Evolutionary conservation across 1,140 invertebrate genomes (phyloP).

Genomic region (Camponotus vicinus): DNA sequence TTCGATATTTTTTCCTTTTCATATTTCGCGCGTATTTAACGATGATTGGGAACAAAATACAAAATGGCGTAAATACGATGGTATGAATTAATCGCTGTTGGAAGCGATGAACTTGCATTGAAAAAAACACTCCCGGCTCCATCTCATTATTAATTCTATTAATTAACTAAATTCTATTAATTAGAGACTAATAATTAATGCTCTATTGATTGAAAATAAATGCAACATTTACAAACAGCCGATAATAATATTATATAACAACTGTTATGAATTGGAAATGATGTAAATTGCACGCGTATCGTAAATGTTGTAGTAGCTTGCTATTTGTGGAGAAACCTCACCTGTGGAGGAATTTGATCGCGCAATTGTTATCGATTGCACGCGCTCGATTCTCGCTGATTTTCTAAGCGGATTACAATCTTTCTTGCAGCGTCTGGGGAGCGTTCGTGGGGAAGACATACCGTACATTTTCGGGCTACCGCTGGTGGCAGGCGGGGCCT

Average conservation of each 20-base stretch:
- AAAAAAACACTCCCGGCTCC: no score
- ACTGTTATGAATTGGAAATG: neutral
- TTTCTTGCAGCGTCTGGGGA: constrained; percentile 90
- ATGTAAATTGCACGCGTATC: neutral
- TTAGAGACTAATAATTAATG: neutral
- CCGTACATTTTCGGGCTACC: constrained; percentile 95
- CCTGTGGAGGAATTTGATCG: neutral
- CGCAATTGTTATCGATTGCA: constrained; percentile 10
- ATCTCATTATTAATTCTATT: constrained; percentile 25
- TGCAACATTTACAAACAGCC: neutral
- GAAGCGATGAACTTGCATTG: neutral
- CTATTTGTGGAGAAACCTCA: neutral
- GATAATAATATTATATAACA: neutral
- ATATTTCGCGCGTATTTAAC: constrained; percentile 12
- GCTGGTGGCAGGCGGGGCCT: constrained; percentile 89
- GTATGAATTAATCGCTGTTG: neutral
- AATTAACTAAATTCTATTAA: constrained; percentile 32
- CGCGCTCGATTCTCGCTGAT: neutral
- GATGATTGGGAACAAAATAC: neutral
- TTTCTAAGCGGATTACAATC: constrained; percentile 45
- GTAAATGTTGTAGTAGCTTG: constrained; percentile 1
- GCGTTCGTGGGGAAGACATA: constrained; percentile 94
- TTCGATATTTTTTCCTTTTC: neutral
- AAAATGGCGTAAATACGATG: neutral
- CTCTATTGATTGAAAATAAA: constrained; percentile 8